Percentiles rank a stretch among this genome's conserved stretches.
These are phyloP conservation scores for Oscarella lobularis DNA, from an alignment of 37 sponge, comb jelly and placozoan genomes.

Conservation along the genomic window DNA sequence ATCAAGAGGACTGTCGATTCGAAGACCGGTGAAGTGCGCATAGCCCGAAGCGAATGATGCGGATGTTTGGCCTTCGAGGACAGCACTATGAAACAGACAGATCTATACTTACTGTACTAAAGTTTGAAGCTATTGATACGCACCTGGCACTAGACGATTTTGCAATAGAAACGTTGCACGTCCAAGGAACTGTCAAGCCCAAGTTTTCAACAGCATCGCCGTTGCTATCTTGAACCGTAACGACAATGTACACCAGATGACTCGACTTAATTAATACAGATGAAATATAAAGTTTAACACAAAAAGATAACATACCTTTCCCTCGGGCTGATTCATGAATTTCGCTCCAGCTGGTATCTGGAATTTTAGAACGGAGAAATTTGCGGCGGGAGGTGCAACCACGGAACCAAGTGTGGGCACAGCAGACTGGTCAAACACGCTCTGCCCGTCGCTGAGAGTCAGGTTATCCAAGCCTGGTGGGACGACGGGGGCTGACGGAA, in stretches of 20 bases:
- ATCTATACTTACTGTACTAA: background rate
- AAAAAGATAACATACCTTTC: no score
- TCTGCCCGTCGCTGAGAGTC: constrained; percentile 1
- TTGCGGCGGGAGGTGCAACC: background rate
- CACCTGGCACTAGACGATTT: no score
- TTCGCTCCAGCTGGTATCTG: no score
- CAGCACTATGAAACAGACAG: background rate
- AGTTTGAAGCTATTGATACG: no score
- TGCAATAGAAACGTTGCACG: constrained; percentile 32
- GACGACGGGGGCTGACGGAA: constrained; percentile 34
- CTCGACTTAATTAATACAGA: constrained; percentile 24
- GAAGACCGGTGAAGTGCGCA: constrained; percentile 62
- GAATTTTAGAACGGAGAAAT: background rate
- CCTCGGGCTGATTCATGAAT: no score
- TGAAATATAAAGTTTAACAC: no score
- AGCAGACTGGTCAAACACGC: no score
- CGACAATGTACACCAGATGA: constrained; percentile 49
- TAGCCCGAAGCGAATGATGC: constrained; percentile 49
- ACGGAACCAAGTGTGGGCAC: background rate
- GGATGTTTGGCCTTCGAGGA: constrained; percentile 21
- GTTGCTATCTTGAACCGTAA: constrained; percentile 25
- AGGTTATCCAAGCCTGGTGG: constrained; percentile 24
- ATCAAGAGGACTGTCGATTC: constrained; percentile 28
- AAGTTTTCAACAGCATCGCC: constrained; percentile 38
- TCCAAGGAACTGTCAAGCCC: constrained; percentile 56